phyloP scores from a whole-genome alignment of 2,888 invertebrate genomes.

The Lasioglossum malachurum region DNA sequence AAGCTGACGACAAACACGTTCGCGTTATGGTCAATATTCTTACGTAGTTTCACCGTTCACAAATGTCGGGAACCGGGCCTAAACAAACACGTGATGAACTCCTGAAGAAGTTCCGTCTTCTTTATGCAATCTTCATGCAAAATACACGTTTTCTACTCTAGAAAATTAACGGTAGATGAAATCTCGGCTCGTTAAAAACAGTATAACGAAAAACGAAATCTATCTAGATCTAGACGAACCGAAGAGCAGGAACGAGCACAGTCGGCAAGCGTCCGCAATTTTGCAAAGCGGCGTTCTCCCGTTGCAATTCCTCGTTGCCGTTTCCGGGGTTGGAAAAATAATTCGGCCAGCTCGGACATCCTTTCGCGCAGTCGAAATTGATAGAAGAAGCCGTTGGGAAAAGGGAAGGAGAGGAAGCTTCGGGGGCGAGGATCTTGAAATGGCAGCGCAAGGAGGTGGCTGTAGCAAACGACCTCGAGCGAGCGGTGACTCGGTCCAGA shows the following conservation, averaged over 20 bases:
- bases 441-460: conserved; percentile 37
- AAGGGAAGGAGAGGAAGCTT: not conserved
- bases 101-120: not conserved
- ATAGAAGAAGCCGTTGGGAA: not conserved
- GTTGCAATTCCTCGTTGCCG: not conserved
- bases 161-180: no score
- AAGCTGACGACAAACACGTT: not conserved
- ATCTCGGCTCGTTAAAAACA: not conserved
- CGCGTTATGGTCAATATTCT: not conserved
- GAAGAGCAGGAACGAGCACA: not conserved
- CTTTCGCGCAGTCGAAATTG: not conserved
- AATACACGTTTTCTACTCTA: no score
- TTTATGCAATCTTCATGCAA: no score
- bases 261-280: not conserved
- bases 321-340: conserved; percentile 2
- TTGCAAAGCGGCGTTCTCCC: not conserved
- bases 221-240: not conserved
- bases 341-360: conserved; percentile 25
- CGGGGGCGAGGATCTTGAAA: conserved; percentile 28
- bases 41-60: not conserved
- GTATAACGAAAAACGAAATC: not conserved
- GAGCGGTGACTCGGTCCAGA: conserved; percentile 46
- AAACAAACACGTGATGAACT: not conserved
- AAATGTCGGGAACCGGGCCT: not conserved
- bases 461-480: conserved; percentile 49